Evolutionary conservation across 2,888 invertebrate species (phyloP).

Genomic region (Bellardia pandia): DNA sequence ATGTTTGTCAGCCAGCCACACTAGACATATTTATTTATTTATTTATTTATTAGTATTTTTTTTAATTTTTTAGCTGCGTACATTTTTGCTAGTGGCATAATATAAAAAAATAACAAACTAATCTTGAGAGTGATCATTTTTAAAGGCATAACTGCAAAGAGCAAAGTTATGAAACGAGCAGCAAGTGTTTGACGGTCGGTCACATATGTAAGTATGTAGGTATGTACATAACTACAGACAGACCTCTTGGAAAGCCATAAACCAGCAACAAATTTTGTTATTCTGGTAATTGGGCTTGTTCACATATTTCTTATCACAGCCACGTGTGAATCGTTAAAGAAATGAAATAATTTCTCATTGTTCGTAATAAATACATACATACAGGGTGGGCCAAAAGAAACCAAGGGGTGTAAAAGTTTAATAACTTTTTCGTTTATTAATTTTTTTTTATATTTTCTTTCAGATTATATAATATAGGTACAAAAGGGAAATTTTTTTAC

Average conservation of each 20-base stretch:
- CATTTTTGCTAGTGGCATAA: neutral
- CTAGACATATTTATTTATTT: conserved; percentile 41
- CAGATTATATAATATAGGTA: too few relatives aligned
- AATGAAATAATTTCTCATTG: neutral
- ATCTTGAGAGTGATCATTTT: conserved; percentile 33
- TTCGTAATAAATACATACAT: too few relatives aligned
- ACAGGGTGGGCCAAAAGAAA: too few relatives aligned
- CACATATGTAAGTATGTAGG: too few relatives aligned
- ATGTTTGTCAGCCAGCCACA: conserved; percentile 40
- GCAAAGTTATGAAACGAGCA: conserved; percentile 11
- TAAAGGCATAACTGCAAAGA: conserved; percentile 24
- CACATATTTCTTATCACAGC: neutral
- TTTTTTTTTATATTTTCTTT: too few relatives aligned
- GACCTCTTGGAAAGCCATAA: conserved; percentile 29
- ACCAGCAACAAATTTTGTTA: conserved; percentile 21
- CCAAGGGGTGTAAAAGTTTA: too few relatives aligned
- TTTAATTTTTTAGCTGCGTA: neutral
- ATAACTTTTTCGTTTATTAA: too few relatives aligned
- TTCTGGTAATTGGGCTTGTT: neutral
- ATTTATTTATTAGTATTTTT: conserved; percentile 25
- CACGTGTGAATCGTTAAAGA: neutral
- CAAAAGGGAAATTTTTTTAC: too few relatives aligned
- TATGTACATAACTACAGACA: conserved; percentile 46
- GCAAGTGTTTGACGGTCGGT: conserved; percentile 47
- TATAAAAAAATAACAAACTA: conserved; percentile 15